phyloP scores from a whole-genome alignment of 2,797 vertebrate genomes.

The Thripadectes ignobilis region DNA sequence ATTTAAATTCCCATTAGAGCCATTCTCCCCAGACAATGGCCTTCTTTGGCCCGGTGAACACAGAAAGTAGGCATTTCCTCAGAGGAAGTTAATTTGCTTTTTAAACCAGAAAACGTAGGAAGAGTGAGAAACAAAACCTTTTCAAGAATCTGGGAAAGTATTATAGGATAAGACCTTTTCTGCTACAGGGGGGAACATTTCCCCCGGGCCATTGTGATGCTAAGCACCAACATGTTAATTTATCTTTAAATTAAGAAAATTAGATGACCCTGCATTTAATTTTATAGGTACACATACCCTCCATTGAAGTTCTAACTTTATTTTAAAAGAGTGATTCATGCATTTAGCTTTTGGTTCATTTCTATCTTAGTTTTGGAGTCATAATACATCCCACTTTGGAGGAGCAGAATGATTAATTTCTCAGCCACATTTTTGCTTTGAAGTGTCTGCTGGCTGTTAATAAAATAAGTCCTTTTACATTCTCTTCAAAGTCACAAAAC shows the following conservation, averaged over 20 bases:
- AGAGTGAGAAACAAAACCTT: neutral
- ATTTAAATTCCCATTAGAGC: neutral
- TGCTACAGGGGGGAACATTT: neutral
- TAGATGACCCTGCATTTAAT: neutral
- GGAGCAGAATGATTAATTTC: slow-evolving; percentile 60
- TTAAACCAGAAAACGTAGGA: neutral
- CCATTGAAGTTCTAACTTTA: slow-evolving; percentile 26
- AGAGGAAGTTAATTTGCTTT: neutral
- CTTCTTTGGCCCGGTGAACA: neutral
- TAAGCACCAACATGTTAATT: slow-evolving; percentile 8
- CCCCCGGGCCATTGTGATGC: neutral
- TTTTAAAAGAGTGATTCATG: slow-evolving; percentile 53
- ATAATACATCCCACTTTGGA: slow-evolving; percentile 36
- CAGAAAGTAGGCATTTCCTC: slow-evolving; percentile 21
- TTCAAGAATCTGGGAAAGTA: neutral
- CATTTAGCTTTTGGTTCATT: slow-evolving; percentile 41
- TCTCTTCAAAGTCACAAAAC: slow-evolving; percentile 41
- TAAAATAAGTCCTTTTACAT: slow-evolving; percentile 9
- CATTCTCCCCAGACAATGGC: neutral
- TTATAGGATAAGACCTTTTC: neutral
- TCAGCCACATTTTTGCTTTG: slow-evolving; percentile 60
- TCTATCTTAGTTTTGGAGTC: slow-evolving; percentile 15
- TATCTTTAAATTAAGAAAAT: neutral
- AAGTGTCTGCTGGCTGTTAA: slow-evolving; percentile 24
- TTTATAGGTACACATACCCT: slow-evolving; percentile 17